Evolutionary conservation across 92 coral and sea anemone genomes (phyloP), one percentile per base, ranked within the genome.

Genomic region (Virgularia gustaviana): DNA sequence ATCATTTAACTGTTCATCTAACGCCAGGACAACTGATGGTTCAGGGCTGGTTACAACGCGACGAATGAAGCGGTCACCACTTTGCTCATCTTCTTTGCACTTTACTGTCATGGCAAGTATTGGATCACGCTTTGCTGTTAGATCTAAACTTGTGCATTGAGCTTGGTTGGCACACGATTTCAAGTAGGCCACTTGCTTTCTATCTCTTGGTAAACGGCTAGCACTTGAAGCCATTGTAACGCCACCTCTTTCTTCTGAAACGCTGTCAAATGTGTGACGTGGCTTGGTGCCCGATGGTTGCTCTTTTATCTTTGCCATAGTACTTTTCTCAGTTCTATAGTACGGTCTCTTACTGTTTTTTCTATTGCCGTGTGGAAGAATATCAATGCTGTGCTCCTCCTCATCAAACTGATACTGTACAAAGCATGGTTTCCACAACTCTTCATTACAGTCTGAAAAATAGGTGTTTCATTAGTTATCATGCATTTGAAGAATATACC

Each of bases 71-170:
- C n/a, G 55, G 12, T 49, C 18, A 3, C 55, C 55, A 49, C 55
- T 49, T 49, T 49, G 22, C 12, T 49, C 55, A 16, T 49, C 55
- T 49, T 49, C 55, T 49, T 49, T 49, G 55, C 55, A 49, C 23
- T 49, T 3, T 27, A 49, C 55, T 49, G 55, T 49, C 55, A 49
- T 4, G 12, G 55, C 55, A 49, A 49, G 55, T 4, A 49, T 16
- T 49, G 55, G 6, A 49, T 49, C 55, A 15, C 55, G 12, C 55
- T 49, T 49, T 3, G 55, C 55, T 4, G 55, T 49, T 16, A 49
- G 55, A 49, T 49, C 55, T 4, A 49, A 4, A 49, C 23, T 49
- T 49, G 55, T 49, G 55, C 18, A 3, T 15, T 49, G 16, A 4
- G 5, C 18, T 49, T 49, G 55, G 6, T 3, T 49, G 6, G 2